Evolutionary conservation across 2,113 vertebrate genomes (phyloP), one percentile per base, ranked within the genome.

Genomic region (Neolamprologus tretocephalus): DNA sequence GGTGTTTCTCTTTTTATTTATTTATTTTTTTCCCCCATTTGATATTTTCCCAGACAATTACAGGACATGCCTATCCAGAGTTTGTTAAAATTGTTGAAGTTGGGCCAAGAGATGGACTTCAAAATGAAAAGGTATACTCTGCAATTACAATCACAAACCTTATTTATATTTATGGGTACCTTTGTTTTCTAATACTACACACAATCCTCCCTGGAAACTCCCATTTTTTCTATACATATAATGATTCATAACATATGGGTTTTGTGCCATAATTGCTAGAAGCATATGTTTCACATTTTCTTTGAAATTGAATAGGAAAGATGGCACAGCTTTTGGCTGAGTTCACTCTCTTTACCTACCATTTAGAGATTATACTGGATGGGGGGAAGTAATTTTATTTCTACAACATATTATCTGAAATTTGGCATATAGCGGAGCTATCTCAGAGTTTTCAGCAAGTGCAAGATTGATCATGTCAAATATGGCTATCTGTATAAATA

Each of bases 21-120:
- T 78, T 17, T 61, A 5, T 21, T 28, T 12, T 79, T 42, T 54
- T 9, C 85, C 63, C 61, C 10, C 84, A 47, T 89, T 84, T 87
- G 8, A 81, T 40, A 49, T 87, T 68, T 83, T 85, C 90, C 81
- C 91, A 99, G 98, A 96, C 71, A 11, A 82, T 86, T 81, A 88
- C 89, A 49, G 83, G 93, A 86, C 91, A 94, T 31, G 96, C 95
- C 89, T 96, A 98, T 80, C 98, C 98, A 90, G 94, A 97, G 28
- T 97, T 97, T 95, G 95, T 99, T 75, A 99, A 98, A 96, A 97
- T 99, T 88, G 98, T 99, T 78, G 98, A 99, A 97, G 98, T 99
- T 91, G 98, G 98, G 58, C 98, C 98, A 16, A 97, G 98, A 91
- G 98, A 99, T 94, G 98, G 98, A 86, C 96, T 99, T 89, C 98